Evolutionary conservation across 2,888 invertebrate genomes (phyloP).

Genomic region (Lomographa bimaculata): DNA sequence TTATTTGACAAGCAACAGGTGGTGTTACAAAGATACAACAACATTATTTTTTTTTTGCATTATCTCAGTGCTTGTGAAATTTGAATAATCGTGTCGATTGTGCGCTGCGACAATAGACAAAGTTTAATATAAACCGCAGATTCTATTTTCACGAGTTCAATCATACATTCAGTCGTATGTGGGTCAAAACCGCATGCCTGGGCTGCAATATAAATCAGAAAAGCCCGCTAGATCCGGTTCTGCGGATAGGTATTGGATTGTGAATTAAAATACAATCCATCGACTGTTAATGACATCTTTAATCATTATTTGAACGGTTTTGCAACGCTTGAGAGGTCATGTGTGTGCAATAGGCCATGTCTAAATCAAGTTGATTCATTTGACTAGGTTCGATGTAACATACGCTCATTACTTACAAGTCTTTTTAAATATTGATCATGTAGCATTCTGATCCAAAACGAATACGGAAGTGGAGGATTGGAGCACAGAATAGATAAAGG

Average conservation of each 20-base stretch:
- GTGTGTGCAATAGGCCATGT: conserved; percentile 3
- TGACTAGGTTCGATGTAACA: too few species aligned
- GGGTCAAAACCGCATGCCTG: conserved; percentile 32
- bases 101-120: conserved; percentile 9
- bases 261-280: conserved; percentile 12
- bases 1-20: conserved; percentile 19
- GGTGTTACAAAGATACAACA: conserved; percentile 4
- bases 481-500: too few species aligned
- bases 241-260: conserved; percentile 9
- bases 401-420: too few species aligned
- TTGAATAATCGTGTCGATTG: not conserved
- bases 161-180: conserved; percentile 26
- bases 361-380: conserved; percentile 5
- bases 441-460: not conserved
- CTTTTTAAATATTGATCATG: not conserved
- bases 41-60: too few species aligned
- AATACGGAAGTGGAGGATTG: not conserved
- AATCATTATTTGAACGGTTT: conserved; percentile 2
- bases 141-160: conserved; percentile 27
- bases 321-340: conserved; percentile 3
- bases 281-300: conserved; percentile 11
- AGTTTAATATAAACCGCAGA: conserved; percentile 5
- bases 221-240: conserved; percentile 22
- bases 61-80: too few species aligned
- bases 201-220: conserved; percentile 20